These are phyloP conservation scores for Pluvialis apricaria DNA, from an alignment of 2,113 vertebrate species.

Conservation along the genomic window DNA sequence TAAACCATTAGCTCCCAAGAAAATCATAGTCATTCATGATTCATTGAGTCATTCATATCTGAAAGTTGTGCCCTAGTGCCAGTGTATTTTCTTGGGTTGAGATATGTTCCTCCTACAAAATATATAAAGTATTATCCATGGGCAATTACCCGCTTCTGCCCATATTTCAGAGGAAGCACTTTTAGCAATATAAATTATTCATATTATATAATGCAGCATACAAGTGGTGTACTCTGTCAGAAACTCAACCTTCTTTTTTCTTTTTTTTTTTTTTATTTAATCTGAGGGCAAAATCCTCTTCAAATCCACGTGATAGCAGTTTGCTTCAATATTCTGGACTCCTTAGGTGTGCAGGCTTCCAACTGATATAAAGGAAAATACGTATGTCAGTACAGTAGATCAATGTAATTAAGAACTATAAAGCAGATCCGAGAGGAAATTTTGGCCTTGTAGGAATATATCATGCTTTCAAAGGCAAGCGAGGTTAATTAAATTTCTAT, in stretches of 20 bases:
- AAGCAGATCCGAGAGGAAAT: neutral
- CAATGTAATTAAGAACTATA: constrained; percentile 4
- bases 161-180: constrained; percentile 64
- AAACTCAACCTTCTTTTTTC: neutral
- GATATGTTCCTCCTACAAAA: constrained; percentile 69
- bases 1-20: constrained; percentile 64
- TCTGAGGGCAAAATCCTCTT: constrained; percentile 3
- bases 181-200: constrained; percentile 72
- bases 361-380: neutral
- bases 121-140: constrained; percentile 73
- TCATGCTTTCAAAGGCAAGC: neutral
- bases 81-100: constrained; percentile 61
- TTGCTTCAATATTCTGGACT: neutral
- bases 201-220: constrained; percentile 62
- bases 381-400: neutral
- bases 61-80: constrained; percentile 49
- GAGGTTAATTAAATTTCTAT: constrained; percentile 1
- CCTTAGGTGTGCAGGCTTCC: neutral
- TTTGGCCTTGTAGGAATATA: constrained; percentile 4
- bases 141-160: constrained; percentile 67
- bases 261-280: neutral
- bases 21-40: constrained; percentile 72
- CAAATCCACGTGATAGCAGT: neutral
- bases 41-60: constrained; percentile 71
- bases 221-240: constrained; percentile 55